Conservation (phyloP, 2,113 vertebrate species). For the Osmerus eperlanus region DNA sequence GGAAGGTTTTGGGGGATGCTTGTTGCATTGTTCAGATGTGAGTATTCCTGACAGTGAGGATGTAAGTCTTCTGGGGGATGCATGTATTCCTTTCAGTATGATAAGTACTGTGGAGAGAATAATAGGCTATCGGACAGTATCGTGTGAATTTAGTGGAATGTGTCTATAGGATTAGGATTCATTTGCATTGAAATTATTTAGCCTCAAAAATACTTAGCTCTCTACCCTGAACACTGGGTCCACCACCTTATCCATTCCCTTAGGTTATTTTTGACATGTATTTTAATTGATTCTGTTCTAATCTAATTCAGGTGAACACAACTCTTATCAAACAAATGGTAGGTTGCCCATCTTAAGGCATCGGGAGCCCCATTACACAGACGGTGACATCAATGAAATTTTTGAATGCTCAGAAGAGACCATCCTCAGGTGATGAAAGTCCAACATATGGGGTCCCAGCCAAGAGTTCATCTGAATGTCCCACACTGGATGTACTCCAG, state of each 20-base stretch:
- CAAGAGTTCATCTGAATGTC: conserved; percentile 15
- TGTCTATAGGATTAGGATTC: neutral
- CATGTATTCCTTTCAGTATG: neutral
- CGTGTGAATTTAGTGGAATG: neutral
- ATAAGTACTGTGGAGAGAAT: neutral
- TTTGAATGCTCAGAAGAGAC: conserved; percentile 14
- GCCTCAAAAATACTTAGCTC: conserved; percentile 1
- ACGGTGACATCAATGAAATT: conserved; percentile 5
- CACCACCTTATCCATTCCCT: neutral
- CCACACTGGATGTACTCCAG: neutral
- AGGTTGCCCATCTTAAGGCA: too few relatives aligned
- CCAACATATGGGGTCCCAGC: conserved; percentile 6
- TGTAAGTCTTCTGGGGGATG: neutral
- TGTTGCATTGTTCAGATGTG: conserved; percentile 2
- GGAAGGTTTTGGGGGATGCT: neutral
- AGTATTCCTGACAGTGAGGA: neutral
- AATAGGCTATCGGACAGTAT: neutral
- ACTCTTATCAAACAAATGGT: neutral
- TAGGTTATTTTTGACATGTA: neutral
- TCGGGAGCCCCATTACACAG: neutral
- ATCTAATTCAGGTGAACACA: neutral
- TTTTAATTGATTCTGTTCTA: neutral
- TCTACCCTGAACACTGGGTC: neutral
- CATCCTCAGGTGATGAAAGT: conserved; percentile 11
- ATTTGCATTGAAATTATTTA: neutral